Percentiles rank a stretch among this genome's conserved stretches.
Conservation (phyloP, 2,113 vertebrate genomes). For the Heptranchias perlo region DNA sequence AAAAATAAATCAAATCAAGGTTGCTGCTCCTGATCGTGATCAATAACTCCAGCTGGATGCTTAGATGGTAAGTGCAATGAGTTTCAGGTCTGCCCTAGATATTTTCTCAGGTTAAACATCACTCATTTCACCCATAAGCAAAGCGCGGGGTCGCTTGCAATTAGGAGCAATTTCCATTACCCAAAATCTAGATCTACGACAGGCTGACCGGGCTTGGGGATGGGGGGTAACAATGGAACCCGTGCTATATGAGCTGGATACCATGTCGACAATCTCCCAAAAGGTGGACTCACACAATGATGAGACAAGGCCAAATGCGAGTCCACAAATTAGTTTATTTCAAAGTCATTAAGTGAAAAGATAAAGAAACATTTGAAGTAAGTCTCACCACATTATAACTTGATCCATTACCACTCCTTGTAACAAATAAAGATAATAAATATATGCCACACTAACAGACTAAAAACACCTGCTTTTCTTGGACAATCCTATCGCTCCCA, state of each 20-base stretch:
- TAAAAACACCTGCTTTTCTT: background rate
- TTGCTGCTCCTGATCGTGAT: background rate
- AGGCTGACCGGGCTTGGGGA: background rate
- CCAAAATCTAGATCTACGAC: background rate
- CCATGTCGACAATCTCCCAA: background rate
- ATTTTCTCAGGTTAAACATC: background rate
- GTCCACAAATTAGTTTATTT: background rate
- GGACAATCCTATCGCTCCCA: background rate
- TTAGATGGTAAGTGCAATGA: background rate
- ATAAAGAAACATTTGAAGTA: background rate
- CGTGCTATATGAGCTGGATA: background rate
- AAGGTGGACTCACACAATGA: background rate
- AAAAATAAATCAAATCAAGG: background rate
- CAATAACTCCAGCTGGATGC: background rate
- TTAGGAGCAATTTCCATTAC: background rate
- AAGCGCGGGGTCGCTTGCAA: background rate
- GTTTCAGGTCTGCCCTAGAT: background rate
- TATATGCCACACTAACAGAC: background rate
- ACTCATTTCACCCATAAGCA: background rate
- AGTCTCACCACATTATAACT: background rate
- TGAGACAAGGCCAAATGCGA: background rate
- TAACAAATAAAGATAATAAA: constrained; percentile 24
- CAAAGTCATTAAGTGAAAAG: background rate
- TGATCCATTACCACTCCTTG: background rate
- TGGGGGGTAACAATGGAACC: background rate